These are phyloP conservation scores for Heliopora coerulea DNA, from an alignment of 92 coral and sea anemone species.

Conservation along the genomic window DNA sequence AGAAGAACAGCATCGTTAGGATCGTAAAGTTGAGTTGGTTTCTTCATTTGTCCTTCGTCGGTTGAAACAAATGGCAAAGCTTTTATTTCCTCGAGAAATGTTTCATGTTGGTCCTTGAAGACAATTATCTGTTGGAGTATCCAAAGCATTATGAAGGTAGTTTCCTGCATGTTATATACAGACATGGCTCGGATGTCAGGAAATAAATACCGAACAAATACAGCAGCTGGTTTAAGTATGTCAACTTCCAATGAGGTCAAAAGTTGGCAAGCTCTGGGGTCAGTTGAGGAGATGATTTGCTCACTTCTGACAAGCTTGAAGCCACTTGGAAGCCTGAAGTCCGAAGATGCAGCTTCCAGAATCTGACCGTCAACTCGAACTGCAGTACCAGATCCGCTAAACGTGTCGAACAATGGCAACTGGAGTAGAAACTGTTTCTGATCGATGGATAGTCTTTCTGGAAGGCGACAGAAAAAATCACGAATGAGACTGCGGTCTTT, in stretches of 20 bases:
- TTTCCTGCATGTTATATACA: conserved; percentile 67
- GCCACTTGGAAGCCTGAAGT: conserved; percentile 65
- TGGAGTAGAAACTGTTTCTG: conserved; percentile 41
- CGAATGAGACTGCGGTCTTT: conserved; percentile 42
- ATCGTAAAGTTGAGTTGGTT: conserved; percentile 67
- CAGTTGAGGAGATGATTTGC: conserved; percentile 75
- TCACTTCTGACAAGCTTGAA: conserved; percentile 62
- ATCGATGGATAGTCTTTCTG: conserved; percentile 3
- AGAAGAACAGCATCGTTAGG: conserved; percentile 49
- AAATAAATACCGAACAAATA: conserved; percentile 66
- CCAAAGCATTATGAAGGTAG: conserved; percentile 83
- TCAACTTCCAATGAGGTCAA: conserved; percentile 73
- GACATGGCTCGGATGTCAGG: conserved; percentile 70
- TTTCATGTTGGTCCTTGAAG: conserved; percentile 31
- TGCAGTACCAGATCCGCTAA: conserved; percentile 60
- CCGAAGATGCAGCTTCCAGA: conserved; percentile 85
- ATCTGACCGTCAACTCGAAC: conserved; percentile 54
- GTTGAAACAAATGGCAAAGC: conserved; percentile 27
- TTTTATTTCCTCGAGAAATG: neutral
- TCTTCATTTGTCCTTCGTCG: conserved; percentile 12
- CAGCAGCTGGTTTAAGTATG: conserved; percentile 71
- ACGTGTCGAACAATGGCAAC: conserved; percentile 70
- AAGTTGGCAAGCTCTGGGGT: conserved; percentile 81
- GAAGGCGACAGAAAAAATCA: conserved; percentile 40
- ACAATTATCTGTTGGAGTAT: conserved; percentile 81